Evolutionary conservation across 2,113 vertebrate species (phyloP).

Genomic region (Patagioenas fasciata): DNA sequence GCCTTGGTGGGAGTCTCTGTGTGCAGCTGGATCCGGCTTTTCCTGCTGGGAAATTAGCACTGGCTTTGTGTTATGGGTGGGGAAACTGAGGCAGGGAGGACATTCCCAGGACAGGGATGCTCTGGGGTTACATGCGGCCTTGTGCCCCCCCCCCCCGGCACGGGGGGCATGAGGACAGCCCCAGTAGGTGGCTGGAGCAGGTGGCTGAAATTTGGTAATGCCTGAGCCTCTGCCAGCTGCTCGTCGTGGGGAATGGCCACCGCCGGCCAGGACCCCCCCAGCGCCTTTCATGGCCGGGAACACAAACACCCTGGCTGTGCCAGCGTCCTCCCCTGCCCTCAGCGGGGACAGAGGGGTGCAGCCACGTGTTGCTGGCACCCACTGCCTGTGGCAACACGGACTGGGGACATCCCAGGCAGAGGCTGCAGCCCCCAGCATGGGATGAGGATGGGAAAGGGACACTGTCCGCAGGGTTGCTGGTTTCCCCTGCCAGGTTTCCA

Average conservation of each 20-base stretch:
- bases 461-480: accelerated
- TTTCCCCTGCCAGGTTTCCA: neutral
- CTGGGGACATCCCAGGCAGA: accelerated
- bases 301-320: neutral
- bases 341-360: neutral
- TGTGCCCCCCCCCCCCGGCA: accelerated
- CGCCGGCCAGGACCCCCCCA: neutral
- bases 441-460: neutral
- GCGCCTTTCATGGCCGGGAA: neutral
- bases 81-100: neutral
- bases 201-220: neutral
- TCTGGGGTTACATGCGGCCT: neutral
- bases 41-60: neutral
- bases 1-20: neutral
- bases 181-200: accelerated
- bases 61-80: neutral
- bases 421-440: neutral
- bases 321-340: neutral
- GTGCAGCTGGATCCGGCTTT: accelerated
- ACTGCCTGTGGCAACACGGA: neutral
- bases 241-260: accelerated
- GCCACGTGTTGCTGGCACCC: neutral
- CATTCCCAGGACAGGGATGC: neutral
- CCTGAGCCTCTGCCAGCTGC: neutral
- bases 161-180: neutral